Percentiles rank a stretch among this genome's conserved stretches.
Evolutionary conservation across 2,113 vertebrate genomes (phyloP).

Genomic region (Recurvirostra avosetta): DNA sequence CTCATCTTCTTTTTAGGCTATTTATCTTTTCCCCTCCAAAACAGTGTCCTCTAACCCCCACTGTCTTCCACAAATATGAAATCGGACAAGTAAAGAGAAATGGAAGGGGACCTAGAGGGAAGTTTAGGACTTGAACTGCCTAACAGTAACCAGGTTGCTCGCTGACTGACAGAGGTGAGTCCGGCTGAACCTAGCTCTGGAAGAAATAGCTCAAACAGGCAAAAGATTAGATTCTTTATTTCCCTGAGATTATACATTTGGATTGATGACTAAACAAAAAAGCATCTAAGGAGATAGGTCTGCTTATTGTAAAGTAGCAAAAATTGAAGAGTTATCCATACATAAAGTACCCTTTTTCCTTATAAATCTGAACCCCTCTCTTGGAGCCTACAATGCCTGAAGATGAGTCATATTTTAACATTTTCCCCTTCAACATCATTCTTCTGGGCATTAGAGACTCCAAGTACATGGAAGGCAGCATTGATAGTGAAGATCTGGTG

Average conservation of each 20-base stretch:
- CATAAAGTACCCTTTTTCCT: not conserved
- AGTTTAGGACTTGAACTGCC: not conserved
- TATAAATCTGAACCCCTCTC: not conserved
- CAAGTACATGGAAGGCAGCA: not conserved
- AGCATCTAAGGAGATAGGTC: not conserved
- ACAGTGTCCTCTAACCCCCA: not conserved
- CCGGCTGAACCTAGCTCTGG: accelerated
- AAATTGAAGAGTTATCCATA: not conserved
- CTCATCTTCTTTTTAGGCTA: constrained; percentile 28
- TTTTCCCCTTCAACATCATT: not conserved
- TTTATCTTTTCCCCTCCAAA: constrained; percentile 34
- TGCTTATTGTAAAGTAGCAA: not conserved
- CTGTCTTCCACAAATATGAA: not conserved
- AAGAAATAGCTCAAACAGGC: not conserved
- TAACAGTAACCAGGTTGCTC: not conserved
- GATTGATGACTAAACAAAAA: not conserved
- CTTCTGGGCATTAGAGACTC: not conserved
- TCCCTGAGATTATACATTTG: not conserved
- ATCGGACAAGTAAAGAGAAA: not conserved
- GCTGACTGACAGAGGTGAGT: not conserved
- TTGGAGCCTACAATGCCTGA: not conserved
- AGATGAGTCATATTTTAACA: not conserved
- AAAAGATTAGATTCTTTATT: not conserved
- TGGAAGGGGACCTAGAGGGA: not conserved
- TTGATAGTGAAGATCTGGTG: not conserved